Evolutionary conservation across 2,888 invertebrate species (phyloP), one percentile per base, ranked within the genome.

Genomic region (Scaptomyza flava): DNA sequence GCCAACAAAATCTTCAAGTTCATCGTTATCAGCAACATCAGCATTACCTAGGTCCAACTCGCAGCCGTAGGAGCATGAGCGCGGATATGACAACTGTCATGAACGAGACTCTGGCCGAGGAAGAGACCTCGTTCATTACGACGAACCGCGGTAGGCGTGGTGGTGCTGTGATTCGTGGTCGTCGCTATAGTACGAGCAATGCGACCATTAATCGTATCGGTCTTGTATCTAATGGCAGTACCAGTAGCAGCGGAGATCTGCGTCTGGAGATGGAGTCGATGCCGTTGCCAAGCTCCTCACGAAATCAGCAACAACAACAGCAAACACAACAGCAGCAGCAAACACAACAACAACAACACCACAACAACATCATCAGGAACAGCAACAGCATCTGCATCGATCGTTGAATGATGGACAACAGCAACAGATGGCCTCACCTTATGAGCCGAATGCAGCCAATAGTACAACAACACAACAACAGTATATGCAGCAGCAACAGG

Each of bases 81-180:
- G 61, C 64, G 8, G 65, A 66, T 14, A 42, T 66, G 20, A 46
- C 47, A 5, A 8, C 56, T 5, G 56, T 23, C 36, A 54, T 43
- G 50, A 46, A 34, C 9, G 27, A 36, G 43, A 38, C 54, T 11
- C 6, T 33, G 38, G 47, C 46, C 17, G 68, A 23, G 50, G 30
- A 14, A 52, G 58, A 43, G 8, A 20, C 4, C 41, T 38, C 30
- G 3, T 20, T 14, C 82, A 8, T 4, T 3, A 23, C 27, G 11
- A 33, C 33, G 4, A 47, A 27, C 9, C 6, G 14, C 4, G 14
- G 8, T 6, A 3, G 14, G 5, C 48, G 14, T 12, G 12, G 23
- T 3, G 90, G 91, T 3, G 87, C 48, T 2, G 70, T 89, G 91
- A 30, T 75, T 38, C 38, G 38, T 8, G 23, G 46, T 34, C 83